A percentile compares a stretch with the other conserved stretches of the same genome.
phyloP scores from a whole-genome alignment of 2,113 vertebrate species.

The Corvus moneduloides region DNA sequence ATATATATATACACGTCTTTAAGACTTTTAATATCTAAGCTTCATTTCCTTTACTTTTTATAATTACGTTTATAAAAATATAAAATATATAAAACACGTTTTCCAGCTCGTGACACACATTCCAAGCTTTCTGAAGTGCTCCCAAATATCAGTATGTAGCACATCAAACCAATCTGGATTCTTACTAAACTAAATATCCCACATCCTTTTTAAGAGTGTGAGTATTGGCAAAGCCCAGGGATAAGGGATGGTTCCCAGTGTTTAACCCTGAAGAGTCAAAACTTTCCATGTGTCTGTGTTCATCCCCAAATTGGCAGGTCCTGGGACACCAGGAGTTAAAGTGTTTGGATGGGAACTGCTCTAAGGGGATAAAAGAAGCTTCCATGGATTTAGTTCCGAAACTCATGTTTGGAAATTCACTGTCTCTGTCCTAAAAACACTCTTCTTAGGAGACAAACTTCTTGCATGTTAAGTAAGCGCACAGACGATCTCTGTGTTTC shows the following conservation, averaged over 20 bases:
- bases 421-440: slow-evolving; percentile 44
- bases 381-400: slow-evolving; percentile 52
- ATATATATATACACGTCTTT: too few relatives aligned
- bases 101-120: accelerated
- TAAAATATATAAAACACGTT: too few relatives aligned
- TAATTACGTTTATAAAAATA: neutral
- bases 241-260: neutral
- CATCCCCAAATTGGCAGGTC: neutral
- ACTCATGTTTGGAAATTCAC: slow-evolving; percentile 33
- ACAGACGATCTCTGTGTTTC: neutral
- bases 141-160: neutral
- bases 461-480: slow-evolving; percentile 57
- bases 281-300: neutral
- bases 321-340: slow-evolving; percentile 70
- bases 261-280: neutral
- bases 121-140: neutral
- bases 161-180: neutral
- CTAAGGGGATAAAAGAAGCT: slow-evolving; percentile 49
- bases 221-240: neutral
- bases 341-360: slow-evolving; percentile 45
- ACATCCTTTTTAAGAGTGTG: neutral
- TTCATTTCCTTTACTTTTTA: neutral
- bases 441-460: slow-evolving; percentile 43
- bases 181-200: neutral
- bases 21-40: neutral